Conservation (phyloP, 2,797 vertebrate species). For the Microctenopoma steveboyesi region DNA sequence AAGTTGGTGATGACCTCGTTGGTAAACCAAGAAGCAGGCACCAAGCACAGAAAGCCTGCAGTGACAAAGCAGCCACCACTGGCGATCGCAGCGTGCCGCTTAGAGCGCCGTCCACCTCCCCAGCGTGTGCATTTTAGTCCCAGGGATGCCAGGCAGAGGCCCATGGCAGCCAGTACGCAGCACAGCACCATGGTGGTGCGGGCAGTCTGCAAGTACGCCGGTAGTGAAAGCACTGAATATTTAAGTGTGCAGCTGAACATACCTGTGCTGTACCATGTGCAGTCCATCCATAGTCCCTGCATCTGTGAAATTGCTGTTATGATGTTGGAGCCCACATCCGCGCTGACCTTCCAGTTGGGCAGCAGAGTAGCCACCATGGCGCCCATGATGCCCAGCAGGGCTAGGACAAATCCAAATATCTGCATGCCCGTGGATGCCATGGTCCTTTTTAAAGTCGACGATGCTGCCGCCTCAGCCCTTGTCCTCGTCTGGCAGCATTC, state of each 20-base stretch:
- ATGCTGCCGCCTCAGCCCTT: conserved; percentile 62
- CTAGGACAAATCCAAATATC: conserved; percentile 92
- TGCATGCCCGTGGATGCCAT: conserved; percentile 94
- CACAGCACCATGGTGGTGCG: conserved; percentile 95
- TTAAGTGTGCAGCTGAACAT: conserved; percentile 96
- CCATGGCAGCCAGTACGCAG: conserved; percentile 89
- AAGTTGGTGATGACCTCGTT: conserved; percentile 93
- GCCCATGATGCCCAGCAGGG: conserved; percentile 88
- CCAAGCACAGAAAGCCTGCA: conserved; percentile 88
- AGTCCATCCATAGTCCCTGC: conserved; percentile 99
- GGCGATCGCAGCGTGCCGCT: conserved; percentile 87
- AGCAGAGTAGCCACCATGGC: conserved; percentile 91
- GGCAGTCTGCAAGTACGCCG: conserved; percentile 90
- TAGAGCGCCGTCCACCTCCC: conserved; percentile 88
- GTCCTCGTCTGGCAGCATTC: conserved; percentile 76
- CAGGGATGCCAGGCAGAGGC: conserved; percentile 89
- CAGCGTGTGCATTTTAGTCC: conserved; percentile 94
- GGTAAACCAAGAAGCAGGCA: conserved; percentile 95
- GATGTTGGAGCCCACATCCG: conserved; percentile 91
- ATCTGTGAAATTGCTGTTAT: conserved; percentile 92
- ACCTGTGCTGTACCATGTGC: conserved; percentile 97
- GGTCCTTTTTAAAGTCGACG: conserved; percentile 50
- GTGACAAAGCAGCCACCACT: conserved; percentile 90
- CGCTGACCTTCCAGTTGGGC: conserved; percentile 95
- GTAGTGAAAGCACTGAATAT: conserved; percentile 90